phyloP scores from a whole-genome alignment of 2,113 vertebrate species.

The Oncorhynchus mykiss region DNA sequence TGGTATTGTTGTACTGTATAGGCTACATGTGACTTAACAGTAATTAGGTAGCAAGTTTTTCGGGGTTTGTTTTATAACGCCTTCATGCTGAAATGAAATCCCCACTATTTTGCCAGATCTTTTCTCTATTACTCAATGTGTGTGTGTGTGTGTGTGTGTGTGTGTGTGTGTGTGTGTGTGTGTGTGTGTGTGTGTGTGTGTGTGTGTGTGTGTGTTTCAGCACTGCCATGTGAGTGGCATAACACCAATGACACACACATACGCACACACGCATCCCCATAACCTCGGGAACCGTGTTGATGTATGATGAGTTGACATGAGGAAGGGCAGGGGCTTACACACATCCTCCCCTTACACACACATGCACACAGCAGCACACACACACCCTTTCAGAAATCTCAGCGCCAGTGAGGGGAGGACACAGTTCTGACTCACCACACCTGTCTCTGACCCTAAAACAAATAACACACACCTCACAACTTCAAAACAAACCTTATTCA shows the following conservation, averaged over 20 bases:
- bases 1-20: constrained; percentile 2
- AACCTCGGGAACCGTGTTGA: no score
- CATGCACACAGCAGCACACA: constrained; percentile 7
- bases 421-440: no score
- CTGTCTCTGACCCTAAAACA: no score
- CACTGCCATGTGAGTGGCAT: no score
- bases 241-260: not conserved
- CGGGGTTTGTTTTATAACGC: constrained; percentile 5
- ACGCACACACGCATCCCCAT: not conserved
- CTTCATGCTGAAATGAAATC: not conserved
- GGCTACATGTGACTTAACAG: not conserved
- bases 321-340: not conserved
- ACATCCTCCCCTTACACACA: not conserved
- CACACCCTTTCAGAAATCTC: not conserved
- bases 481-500: no score
- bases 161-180: not conserved
- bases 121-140: constrained; percentile 14
- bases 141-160: not conserved
- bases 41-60: constrained; percentile 38
- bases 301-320: no score
- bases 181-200: not conserved
- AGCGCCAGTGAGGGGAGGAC: no score
- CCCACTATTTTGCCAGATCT: not conserved
- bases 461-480: no score
- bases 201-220: not conserved